Percentiles rank a stretch among this genome's conserved stretches.
Conservation (phyloP, 2,113 vertebrate genomes). For the Sander lucioperca region DNA sequence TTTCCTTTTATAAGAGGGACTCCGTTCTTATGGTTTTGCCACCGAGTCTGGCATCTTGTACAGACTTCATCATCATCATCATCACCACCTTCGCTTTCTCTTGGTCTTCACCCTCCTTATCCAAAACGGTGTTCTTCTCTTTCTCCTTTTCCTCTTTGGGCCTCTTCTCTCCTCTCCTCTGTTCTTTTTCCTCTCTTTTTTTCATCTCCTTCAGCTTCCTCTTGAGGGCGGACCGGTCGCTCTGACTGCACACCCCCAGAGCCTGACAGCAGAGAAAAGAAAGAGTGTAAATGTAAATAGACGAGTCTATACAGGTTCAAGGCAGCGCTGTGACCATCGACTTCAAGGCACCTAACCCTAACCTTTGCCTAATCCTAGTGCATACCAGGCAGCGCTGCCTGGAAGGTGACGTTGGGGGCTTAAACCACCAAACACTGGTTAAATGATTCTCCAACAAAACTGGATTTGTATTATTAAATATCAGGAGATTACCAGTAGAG, state of each 20-base stretch:
- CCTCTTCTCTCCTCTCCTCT: constrained; percentile 58
- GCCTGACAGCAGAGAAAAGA: constrained; percentile 69
- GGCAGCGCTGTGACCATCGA: too few species aligned
- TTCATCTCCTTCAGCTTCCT: constrained; percentile 81
- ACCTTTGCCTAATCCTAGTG: too few species aligned
- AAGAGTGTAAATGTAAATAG: not conserved
- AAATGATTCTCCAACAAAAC: not conserved
- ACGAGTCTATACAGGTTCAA: too few species aligned
- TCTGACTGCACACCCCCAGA: constrained; percentile 87
- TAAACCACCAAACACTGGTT: not conserved
- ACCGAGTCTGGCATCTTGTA: constrained; percentile 9
- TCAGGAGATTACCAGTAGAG: not conserved
- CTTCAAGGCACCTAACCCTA: too few species aligned
- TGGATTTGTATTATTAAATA: not conserved
- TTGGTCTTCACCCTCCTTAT: constrained; percentile 28
- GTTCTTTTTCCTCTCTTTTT: constrained; percentile 71
- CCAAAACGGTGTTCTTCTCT: constrained; percentile 20
- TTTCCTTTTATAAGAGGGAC: constrained; percentile 61
- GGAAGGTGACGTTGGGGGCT: too few species aligned
- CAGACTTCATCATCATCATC: constrained; percentile 18
- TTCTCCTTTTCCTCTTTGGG: constrained; percentile 52
- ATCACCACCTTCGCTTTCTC: constrained; percentile 12
- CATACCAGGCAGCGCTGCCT: too few species aligned
- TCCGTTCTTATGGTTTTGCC: constrained; percentile 69
- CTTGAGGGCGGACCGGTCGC: constrained; percentile 71